A percentile compares a stretch with the other conserved stretches of the same genome.
Conservation (phyloP, 2,888 invertebrate species). For the Altica lythri region DNA sequence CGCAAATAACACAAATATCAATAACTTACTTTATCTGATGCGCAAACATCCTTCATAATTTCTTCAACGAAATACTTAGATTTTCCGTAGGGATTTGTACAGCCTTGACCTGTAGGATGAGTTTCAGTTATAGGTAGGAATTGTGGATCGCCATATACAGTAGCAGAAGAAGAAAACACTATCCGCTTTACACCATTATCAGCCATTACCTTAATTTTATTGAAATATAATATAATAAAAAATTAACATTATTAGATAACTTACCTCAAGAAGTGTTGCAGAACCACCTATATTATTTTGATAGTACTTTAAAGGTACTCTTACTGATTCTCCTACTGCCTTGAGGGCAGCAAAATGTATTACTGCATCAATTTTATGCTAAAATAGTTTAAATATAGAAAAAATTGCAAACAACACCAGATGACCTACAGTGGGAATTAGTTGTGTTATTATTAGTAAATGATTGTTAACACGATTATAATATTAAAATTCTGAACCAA, state of each 20-base stretch:
- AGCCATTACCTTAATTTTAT: constrained; percentile 70
- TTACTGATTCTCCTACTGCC: constrained; percentile 91
- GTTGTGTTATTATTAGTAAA: too few relatives aligned
- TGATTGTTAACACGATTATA: not conserved
- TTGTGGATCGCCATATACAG: constrained; percentile 89
- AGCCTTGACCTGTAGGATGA: constrained; percentile 79
- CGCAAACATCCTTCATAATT: constrained; percentile 84
- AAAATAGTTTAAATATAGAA: constrained; percentile 45
- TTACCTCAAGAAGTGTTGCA: constrained; percentile 79
- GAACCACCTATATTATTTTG: constrained; percentile 87
- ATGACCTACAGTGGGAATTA: too few relatives aligned
- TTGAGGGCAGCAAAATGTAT: constrained; percentile 96
- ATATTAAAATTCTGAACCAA: not conserved
- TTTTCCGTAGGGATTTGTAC: constrained; percentile 92
- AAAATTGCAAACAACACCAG: too few relatives aligned
- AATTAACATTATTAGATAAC: too few relatives aligned
- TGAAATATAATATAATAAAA: not conserved
- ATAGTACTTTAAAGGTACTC: constrained; percentile 86
- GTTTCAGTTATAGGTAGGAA: constrained; percentile 83
- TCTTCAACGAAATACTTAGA: constrained; percentile 95
- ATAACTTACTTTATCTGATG: constrained; percentile 71
- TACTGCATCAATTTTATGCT: constrained; percentile 84
- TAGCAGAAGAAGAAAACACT: constrained; percentile 89
- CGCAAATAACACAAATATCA: constrained; percentile 3
- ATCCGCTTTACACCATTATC: constrained; percentile 74